These are phyloP conservation scores for Ptychodera flava DNA, from an alignment of 35 echinoderm and acorn worm species.

Conservation along the genomic window DNA sequence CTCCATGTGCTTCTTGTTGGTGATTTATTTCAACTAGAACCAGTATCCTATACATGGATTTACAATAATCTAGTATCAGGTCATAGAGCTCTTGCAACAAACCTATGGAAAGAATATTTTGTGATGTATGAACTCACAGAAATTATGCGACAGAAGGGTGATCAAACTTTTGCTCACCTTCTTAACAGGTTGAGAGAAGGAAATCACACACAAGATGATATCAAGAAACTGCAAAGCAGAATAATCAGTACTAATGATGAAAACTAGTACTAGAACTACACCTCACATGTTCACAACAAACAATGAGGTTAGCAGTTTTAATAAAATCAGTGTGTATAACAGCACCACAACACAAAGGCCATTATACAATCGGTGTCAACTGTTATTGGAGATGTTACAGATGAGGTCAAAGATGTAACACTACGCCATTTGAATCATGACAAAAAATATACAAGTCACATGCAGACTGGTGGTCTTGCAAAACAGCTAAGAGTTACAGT, in stretches of 20 bases:
- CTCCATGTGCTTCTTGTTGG: slow-evolving; percentile 32
- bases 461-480: slow-evolving; percentile 16
- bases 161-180: slow-evolving; percentile 29
- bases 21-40: slow-evolving; percentile 43
- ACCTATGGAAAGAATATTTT: slow-evolving; percentile 47
- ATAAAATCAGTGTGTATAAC: neutral
- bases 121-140: slow-evolving; percentile 35
- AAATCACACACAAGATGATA: slow-evolving; percentile 26
- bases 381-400: slow-evolving; percentile 26
- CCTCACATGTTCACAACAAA: slow-evolving; percentile 44
- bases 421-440: slow-evolving; percentile 8
- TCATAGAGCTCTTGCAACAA: slow-evolving; percentile 14
- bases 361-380: slow-evolving; percentile 10
- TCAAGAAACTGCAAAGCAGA: slow-evolving; percentile 1
- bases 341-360: slow-evolving; percentile 13
- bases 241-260: neutral
- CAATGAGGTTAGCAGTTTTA: slow-evolving; percentile 11
- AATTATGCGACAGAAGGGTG: slow-evolving; percentile 54
- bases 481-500: slow-evolving; percentile 9
- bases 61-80: neutral
- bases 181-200: slow-evolving; percentile 31
- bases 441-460: slow-evolving; percentile 18
- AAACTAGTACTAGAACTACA: neutral
- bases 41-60: slow-evolving; percentile 26
- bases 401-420: slow-evolving; percentile 15